Evolutionary conservation across 2,888 invertebrate genomes (phyloP).

Genomic region (Argyra leucocephala): DNA sequence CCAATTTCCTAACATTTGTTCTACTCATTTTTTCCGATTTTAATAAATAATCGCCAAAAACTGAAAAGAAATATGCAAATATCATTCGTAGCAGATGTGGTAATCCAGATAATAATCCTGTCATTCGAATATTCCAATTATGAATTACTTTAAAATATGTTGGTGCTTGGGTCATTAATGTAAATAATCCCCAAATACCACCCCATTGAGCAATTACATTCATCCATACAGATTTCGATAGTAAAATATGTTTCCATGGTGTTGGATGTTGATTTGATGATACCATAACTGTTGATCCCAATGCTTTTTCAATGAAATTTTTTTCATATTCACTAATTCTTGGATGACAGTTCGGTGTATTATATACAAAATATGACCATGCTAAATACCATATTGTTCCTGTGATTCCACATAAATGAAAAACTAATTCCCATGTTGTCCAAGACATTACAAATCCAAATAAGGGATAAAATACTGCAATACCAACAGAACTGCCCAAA

Average conservation of each 20-base stretch:
- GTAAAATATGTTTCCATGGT: slow-evolving; percentile 54
- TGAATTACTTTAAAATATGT: slow-evolving; percentile 60
- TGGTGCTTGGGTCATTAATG: slow-evolving; percentile 60
- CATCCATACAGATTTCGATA: slow-evolving; percentile 54
- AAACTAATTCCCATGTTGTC: slow-evolving; percentile 63
- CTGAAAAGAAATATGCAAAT: slow-evolving; percentile 50
- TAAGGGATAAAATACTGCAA: slow-evolving; percentile 58
- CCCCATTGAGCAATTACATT: slow-evolving; percentile 57
- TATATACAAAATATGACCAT: slow-evolving; percentile 55
- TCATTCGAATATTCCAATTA: slow-evolving; percentile 56
- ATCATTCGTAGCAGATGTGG: slow-evolving; percentile 53
- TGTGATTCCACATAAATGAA: slow-evolving; percentile 53
- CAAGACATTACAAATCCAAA: slow-evolving; percentile 57
- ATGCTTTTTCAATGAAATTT: slow-evolving; percentile 49
- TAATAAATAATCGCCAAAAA: slow-evolving; percentile 51
- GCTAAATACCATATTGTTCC: slow-evolving; percentile 56
- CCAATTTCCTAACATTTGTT: slow-evolving; percentile 55
- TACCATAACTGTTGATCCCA: slow-evolving; percentile 43
- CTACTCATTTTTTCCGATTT: slow-evolving; percentile 49
- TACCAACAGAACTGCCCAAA: slow-evolving; percentile 56
- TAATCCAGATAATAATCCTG: slow-evolving; percentile 54
- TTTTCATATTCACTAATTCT: slow-evolving; percentile 51
- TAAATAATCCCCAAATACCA: slow-evolving; percentile 59
- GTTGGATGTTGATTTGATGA: slow-evolving; percentile 41
- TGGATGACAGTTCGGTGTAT: slow-evolving; percentile 57